These are phyloP conservation scores for Sisor rabdophorus DNA, from an alignment of 2,113 vertebrate genomes.

Conservation along the genomic window DNA sequence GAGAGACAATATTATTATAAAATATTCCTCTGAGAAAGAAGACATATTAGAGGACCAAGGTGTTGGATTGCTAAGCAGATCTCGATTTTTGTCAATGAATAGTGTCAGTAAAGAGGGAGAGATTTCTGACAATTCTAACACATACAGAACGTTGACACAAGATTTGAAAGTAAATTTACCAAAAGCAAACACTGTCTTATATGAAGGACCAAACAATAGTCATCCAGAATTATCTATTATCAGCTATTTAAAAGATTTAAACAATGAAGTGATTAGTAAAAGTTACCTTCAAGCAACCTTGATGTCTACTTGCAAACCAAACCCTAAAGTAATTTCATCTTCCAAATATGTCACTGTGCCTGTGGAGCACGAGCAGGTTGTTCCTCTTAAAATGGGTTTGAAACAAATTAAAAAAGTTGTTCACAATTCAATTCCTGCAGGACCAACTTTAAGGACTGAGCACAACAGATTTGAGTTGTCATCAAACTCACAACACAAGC, in stretches of 20 bases:
- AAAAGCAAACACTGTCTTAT: background rate
- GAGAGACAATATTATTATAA: background rate
- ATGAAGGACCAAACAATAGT: conserved; percentile 1
- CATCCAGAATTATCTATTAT: conserved; percentile 8
- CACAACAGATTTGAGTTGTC: background rate
- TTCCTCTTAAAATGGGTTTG: background rate
- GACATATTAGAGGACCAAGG: background rate
- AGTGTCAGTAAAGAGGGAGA: conserved; percentile 2
- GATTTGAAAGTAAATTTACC: conserved; percentile 7
- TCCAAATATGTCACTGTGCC: background rate
- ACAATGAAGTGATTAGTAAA: background rate
- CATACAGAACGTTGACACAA: background rate
- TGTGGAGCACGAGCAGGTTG: background rate
- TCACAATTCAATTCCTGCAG: background rate
- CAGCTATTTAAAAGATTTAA: background rate
- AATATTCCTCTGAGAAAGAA: background rate
- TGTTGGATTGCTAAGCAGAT: background rate
- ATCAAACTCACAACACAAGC: background rate
- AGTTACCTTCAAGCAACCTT: background rate
- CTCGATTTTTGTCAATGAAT: background rate
- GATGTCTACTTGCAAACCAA: background rate
- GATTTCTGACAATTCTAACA: background rate
- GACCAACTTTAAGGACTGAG: conserved; percentile 13
- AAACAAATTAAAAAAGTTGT: background rate
- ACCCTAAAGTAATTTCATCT: background rate